These are phyloP conservation scores for Diprion similis DNA, from an alignment of 1,140 invertebrate genomes.

Conservation along the genomic window DNA sequence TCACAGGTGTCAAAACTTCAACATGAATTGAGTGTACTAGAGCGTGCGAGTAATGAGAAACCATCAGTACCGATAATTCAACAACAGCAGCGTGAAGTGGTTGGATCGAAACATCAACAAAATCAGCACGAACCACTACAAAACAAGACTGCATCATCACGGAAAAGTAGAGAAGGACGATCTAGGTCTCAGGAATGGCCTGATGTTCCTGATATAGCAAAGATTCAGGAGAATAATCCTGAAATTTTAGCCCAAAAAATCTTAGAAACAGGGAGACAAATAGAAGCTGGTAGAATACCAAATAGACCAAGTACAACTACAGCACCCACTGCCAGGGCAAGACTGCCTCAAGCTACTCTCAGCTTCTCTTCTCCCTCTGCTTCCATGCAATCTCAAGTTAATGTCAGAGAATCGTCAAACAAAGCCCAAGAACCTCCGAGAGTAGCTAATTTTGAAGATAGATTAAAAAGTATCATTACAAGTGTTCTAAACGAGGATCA, in stretches of 20 bases:
- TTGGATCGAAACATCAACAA: constrained; percentile 34
- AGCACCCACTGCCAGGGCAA: constrained; percentile 39
- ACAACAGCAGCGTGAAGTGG: constrained; percentile 35
- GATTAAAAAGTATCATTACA: constrained; percentile 92
- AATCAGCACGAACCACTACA: constrained; percentile 41
- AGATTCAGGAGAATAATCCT: constrained; percentile 91
- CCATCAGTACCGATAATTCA: constrained; percentile 60
- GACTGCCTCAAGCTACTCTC: constrained; percentile 54
- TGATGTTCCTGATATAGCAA: constrained; percentile 86
- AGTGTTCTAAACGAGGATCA: constrained; percentile 88
- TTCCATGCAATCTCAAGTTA: constrained; percentile 53
- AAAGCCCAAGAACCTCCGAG: constrained; percentile 78
- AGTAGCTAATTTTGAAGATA: constrained; percentile 88
- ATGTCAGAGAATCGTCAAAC: constrained; percentile 47
- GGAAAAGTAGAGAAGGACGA: constrained; percentile 76
- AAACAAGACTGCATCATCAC: constrained; percentile 49
- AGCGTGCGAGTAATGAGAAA: constrained; percentile 73
- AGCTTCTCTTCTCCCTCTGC: constrained; percentile 44
- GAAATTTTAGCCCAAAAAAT: constrained; percentile 89
- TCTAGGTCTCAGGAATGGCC: constrained; percentile 89
- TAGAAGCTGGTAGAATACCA: constrained; percentile 78
- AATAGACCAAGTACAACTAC: constrained; percentile 37
- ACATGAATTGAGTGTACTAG: constrained; percentile 76
- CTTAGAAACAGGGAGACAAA: constrained; percentile 84
- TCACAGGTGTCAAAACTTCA: constrained; percentile 72